A percentile compares a stretch with the other conserved stretches of the same genome.
These are phyloP conservation scores for Cybosia mesomella DNA, from an alignment of 2,888 invertebrate genomes.

Conservation along the genomic window DNA sequence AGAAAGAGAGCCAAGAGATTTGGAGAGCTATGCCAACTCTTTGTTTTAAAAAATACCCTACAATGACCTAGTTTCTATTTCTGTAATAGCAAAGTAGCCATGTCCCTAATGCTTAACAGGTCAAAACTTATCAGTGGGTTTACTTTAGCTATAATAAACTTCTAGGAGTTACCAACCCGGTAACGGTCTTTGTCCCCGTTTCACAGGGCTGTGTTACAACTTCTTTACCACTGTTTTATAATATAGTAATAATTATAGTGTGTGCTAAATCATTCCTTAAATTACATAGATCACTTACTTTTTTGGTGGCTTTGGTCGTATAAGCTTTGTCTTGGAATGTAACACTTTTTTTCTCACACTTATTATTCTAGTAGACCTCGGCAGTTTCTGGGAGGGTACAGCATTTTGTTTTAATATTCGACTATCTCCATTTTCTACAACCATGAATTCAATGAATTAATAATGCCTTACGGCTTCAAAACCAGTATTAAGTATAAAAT, in stretches of 20 bases:
- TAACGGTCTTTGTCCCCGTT: background rate
- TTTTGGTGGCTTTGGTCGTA: slow-evolving; percentile 12
- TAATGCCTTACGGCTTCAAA: background rate
- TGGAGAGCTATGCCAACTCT: too few species aligned
- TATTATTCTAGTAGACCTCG: slow-evolving; percentile 26
- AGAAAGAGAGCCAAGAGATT: too few species aligned
- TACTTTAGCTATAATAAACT: background rate
- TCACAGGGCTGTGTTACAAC: background rate
- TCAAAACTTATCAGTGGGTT: background rate
- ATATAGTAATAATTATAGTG: background rate
- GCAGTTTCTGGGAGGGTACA: slow-evolving; percentile 42
- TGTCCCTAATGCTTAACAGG: background rate
- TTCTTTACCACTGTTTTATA: background rate
- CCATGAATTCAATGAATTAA: background rate
- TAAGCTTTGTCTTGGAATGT: slow-evolving; percentile 12
- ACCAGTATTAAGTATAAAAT: background rate
- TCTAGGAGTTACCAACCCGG: background rate
- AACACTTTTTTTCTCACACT: slow-evolving; percentile 15
- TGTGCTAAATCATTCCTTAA: background rate
- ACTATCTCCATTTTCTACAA: slow-evolving; percentile 32
- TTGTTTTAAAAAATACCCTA: background rate
- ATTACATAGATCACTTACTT: slow-evolving; percentile 2
- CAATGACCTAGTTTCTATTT: background rate
- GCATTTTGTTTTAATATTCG: slow-evolving; percentile 40
- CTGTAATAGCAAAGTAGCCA: background rate